Conservation (phyloP, 1,140 invertebrate species). For the Piezodorus guildinii region DNA sequence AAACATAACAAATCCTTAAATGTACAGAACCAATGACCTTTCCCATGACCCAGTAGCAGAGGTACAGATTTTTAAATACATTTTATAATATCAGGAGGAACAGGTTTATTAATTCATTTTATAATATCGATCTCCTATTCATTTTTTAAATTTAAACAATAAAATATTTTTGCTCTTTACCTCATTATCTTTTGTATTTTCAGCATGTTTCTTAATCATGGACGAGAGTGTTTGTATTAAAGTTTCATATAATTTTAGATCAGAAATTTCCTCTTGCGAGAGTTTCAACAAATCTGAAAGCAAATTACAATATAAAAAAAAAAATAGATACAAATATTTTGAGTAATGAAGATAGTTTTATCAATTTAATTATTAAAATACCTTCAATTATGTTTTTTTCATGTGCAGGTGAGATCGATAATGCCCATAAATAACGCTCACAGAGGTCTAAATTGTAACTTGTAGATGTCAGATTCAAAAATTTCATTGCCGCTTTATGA, state of each 20-base stretch:
- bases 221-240: constrained; percentile 30
- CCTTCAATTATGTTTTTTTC: constrained; percentile 45
- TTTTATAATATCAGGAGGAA: too few relatives aligned
- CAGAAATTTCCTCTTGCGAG: constrained; percentile 30
- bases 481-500: constrained; percentile 53
- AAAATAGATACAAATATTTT: too few relatives aligned
- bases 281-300: constrained; percentile 32
- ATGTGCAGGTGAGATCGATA: constrained; percentile 51
- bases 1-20: too few relatives aligned
- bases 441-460: constrained; percentile 43
- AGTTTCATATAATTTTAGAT: constrained; percentile 31
- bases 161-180: background rate
- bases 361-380: constrained; percentile 12
- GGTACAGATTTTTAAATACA: too few relatives aligned
- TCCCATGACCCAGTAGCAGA: too few relatives aligned
- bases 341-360: too few relatives aligned
- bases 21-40: too few relatives aligned
- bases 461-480: constrained; percentile 44
- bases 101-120: too few relatives aligned
- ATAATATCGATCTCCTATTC: too few relatives aligned
- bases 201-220: constrained; percentile 21
- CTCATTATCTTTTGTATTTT: constrained; percentile 22
- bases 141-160: too few relatives aligned
- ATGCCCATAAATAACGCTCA: constrained; percentile 60
- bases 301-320: too few relatives aligned